Evolutionary conservation across 2,113 vertebrate genomes (phyloP), one percentile per base, ranked within the genome.

Genomic region (Oryzias curvinotus): DNA sequence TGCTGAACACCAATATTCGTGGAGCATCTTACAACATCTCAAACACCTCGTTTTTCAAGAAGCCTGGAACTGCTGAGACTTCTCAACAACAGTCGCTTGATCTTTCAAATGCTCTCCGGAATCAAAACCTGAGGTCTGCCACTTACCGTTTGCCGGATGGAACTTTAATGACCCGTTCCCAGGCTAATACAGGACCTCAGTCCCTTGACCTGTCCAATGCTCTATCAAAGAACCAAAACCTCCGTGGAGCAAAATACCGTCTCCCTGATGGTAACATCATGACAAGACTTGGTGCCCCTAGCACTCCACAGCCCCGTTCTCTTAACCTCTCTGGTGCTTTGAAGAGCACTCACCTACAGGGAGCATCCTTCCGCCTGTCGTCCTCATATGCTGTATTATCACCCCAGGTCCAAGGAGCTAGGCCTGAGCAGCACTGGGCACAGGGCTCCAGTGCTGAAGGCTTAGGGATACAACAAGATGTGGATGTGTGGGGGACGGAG

Each of bases 301-400:
- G 13, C 4, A 47, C 77, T 17, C 77, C 83, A 41, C 73, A 82
- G 63, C 68, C 75, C 36, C 71, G 77, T n/a, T 68, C 84, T 8
- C 67, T 86, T 21, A 68, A 88, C 61, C 70, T 88, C 4, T 85
- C 87, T 55, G 76, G 80, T 68, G 87, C 85, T 36, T 62, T 84
- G 81, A 89, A 91, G 85, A 89, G 80, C 43, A 10, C 73, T 70
- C 13, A 75, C 1, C 53, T 86, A 15, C 62, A 70, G 7, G 77
- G 78, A 8, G 73, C 79, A 17, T 74, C 81, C 36, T 88, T 79
- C 23, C 77, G 57, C 7, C 68, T 90, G 6, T 76, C 84, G 26
- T 92, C 82, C 28, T 93, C 93, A 64, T 98, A 95, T 62, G 96
- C 96, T 2, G 92, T 98, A 21, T 95, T 97, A 61, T 92, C 93